A percentile compares a stretch with the other conserved stretches of the same genome.
Conservation (phyloP, 2,113 vertebrate genomes). For the Hippocampus mohnikei region DNA sequence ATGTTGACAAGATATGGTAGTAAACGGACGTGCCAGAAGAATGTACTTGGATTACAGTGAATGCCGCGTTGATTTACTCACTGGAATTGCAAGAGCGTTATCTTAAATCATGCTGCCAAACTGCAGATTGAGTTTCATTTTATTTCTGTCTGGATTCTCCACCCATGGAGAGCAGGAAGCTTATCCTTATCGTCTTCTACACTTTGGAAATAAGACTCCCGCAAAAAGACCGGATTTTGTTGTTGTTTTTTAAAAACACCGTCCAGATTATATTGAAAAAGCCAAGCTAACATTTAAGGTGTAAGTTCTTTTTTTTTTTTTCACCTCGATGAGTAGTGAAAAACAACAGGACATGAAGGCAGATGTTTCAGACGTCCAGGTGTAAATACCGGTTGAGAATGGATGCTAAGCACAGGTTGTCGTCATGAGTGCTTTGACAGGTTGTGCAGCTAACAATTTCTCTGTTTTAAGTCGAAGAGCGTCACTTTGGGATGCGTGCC, state of each 20-base stretch:
- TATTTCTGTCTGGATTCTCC: constrained; percentile 58
- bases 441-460: constrained; percentile 31
- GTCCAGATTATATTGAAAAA: constrained; percentile 42
- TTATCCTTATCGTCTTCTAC: constrained; percentile 59
- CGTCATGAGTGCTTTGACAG: constrained; percentile 46
- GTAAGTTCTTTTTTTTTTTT: neutral
- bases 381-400: constrained; percentile 53
- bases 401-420: constrained; percentile 61
- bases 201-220: constrained; percentile 57
- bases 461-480: constrained; percentile 52
- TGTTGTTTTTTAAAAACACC: neutral
- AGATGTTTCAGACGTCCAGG: constrained; percentile 36
- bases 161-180: constrained; percentile 43
- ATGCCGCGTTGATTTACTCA: constrained; percentile 60
- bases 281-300: constrained; percentile 2
- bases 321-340: constrained; percentile 10
- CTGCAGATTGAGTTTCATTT: constrained; percentile 60
- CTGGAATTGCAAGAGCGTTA: constrained; percentile 31
- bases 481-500: constrained; percentile 25
- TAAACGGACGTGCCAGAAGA: constrained; percentile 62
- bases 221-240: constrained; percentile 21
- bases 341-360: constrained; percentile 41
- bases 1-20: constrained; percentile 60
- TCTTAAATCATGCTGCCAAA: constrained; percentile 56
- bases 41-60: constrained; percentile 58